Evolutionary conservation across 1,140 invertebrate species (phyloP), one percentile per base, ranked within the genome.

Genomic region (Lysiphlebus fabarum): DNA sequence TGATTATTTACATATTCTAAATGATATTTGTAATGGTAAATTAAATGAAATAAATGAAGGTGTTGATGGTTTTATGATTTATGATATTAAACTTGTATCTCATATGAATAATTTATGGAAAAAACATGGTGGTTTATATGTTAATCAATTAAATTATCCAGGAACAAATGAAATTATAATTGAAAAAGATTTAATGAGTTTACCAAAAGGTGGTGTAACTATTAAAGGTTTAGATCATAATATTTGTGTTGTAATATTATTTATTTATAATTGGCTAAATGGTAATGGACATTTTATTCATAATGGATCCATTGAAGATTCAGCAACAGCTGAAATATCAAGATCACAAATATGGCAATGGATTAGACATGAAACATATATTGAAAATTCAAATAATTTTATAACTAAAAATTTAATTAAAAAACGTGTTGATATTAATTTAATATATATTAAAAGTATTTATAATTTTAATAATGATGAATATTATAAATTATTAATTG

Each of bases 311-410:
- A 83, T 90, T 47, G 87, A 90, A 69, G 88, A 90, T 72, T 88
- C 87, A 0, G 88, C 87, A 6, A 90, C 88, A 0, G 87, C 87
- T 5, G 87, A 90, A 72, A 90, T 90, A 63, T 87, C 85, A 5
- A 79, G 87, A 47, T 83, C 81, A 10, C 85, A 89, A 75, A 81
- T 90, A 40, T 90, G 87, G 87, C 87, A 90, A 70, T 90, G 87
- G 86, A 84, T 89, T 56, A 74, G 82, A 58, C 86, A 88, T 67
- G 71, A 79, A 53, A 68, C 65, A 0, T 61, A 59, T 14, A 66
- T 84, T 43, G 82, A 84, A 70, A 77, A 81, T 42, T 65, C 68
- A 6, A 65, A 72, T 8, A 56, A 71, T 55, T 59, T 62, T 14
- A 76, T 84, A n/a, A 81, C 81, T 17, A 76, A 72, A 26, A 61